phyloP scores from a whole-genome alignment of 2,113 vertebrate genomes.

The Vidua chalybeata region DNA sequence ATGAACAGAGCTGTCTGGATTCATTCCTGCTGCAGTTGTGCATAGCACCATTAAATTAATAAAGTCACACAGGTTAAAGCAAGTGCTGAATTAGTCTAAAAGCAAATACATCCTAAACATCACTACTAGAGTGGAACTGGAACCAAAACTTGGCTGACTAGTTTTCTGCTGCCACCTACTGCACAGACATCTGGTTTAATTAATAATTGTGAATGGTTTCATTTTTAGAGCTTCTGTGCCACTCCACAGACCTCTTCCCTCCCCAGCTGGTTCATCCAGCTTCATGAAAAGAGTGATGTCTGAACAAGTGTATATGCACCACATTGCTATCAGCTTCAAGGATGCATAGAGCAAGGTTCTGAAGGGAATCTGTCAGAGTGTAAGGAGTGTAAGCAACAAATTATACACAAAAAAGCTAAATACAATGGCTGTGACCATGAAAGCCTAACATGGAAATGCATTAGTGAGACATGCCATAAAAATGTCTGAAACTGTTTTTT shows the following conservation, averaged over 20 bases:
- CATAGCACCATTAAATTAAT: neutral
- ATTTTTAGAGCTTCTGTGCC: neutral
- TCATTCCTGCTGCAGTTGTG: neutral
- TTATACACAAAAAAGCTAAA: neutral
- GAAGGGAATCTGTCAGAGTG: neutral
- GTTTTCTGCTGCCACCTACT: conserved; percentile 61
- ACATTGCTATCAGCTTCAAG: neutral
- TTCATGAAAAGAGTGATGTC: neutral
- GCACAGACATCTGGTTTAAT: neutral
- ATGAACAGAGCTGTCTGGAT: neutral
- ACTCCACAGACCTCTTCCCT: neutral
- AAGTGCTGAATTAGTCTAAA: neutral
- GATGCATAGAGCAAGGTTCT: neutral
- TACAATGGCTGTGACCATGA: neutral
- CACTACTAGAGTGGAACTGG: neutral
- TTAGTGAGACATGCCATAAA: neutral
- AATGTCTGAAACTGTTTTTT: neutral
- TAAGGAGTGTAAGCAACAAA: neutral
- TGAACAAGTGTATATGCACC: neutral
- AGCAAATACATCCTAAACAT: neutral
- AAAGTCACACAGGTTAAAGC: neutral
- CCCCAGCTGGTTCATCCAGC: neutral
- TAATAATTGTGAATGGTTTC: neutral
- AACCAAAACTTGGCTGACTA: neutral
- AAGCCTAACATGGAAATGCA: neutral